Base-by-base conservation (phyloP, 2,797 vertebrate species). In the Salmo trutta region DNA sequence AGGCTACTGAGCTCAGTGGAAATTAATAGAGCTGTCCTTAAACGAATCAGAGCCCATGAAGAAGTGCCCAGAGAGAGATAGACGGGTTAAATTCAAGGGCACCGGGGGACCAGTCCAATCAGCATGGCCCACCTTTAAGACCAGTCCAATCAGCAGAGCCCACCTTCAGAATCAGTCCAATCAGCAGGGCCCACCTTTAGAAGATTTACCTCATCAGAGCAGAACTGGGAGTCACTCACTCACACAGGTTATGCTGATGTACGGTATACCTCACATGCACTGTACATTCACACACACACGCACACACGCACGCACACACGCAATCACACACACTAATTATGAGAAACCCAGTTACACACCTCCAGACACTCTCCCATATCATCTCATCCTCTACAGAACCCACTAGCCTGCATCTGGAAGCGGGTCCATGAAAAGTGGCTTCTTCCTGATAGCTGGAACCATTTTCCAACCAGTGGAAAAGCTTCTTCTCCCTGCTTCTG, bases 361-460 rank as follows among this genome's bases (percentile, higher is more conserved):
- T 70, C 65, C 84, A 86, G 80, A 83, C 66, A 75, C 62, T 16
- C 31, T 47, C 47, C 65, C 41, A 47, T 12, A 47, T 47, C n/a
- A 82, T 86, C 85, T 83, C 82, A 85, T 90, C 86, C 84, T 88
- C 85, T 81, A 79, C 83, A 87, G 66, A 69, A 76, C 51, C 41
- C 31, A 75, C 59, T 73, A 56, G 31, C 80, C 84, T 93, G 92
- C 93, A 95, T 95, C 93, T 94, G 92, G 93, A 94, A 95, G 92
- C 88, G 86, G 87, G 91, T 93, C 88, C 82, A 84, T 90, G 91
- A 92, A 94, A 94, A 95, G 93, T 94, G 93, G 83, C 90, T 90
- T 92, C 93, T 93, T 94, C 93, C 93, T 93, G 92, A 90, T 92
- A 77, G 77, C 89, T 94, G 92, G 93, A 94, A 94, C 92, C 90